Evolutionary conservation across 2,888 invertebrate genomes (phyloP).

Genomic region (Oscheius sp.): DNA sequence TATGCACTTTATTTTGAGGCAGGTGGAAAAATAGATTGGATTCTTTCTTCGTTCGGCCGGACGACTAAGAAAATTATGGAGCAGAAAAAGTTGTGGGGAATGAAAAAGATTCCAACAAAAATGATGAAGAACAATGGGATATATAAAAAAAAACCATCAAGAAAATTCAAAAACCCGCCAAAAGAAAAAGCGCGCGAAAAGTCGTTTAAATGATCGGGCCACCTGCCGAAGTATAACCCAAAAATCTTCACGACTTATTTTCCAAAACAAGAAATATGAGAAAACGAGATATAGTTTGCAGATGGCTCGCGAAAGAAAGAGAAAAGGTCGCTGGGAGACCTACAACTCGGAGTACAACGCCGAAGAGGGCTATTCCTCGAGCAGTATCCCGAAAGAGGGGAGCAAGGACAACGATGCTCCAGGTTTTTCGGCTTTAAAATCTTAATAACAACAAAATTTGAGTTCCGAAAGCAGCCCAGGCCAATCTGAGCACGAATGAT

Average conservation of each 20-base stretch:
- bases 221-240: too few species aligned
- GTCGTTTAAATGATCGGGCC: too few species aligned
- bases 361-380: slow-evolving; percentile 40
- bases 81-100: too few species aligned
- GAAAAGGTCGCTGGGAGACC: slow-evolving; percentile 44
- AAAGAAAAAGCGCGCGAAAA: too few species aligned
- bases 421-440: slow-evolving; percentile 28
- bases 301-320: slow-evolving; percentile 32
- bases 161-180: too few species aligned
- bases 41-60: too few species aligned
- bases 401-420: slow-evolving; percentile 30
- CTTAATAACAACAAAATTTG: not conserved
- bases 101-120: too few species aligned
- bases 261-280: not conserved
- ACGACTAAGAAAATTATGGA: too few species aligned
- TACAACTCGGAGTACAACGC: slow-evolving; percentile 49
- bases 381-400: slow-evolving; percentile 18
- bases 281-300: not conserved
- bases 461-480: slow-evolving; percentile 57
- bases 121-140: too few species aligned
- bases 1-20: too few species aligned
- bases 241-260: not conserved
- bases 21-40: too few species aligned
- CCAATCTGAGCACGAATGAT: slow-evolving; percentile 42
- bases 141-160: too few species aligned